phyloP scores from a whole-genome alignment of 1,140 invertebrate species.

The Nasonia longicornis region DNA sequence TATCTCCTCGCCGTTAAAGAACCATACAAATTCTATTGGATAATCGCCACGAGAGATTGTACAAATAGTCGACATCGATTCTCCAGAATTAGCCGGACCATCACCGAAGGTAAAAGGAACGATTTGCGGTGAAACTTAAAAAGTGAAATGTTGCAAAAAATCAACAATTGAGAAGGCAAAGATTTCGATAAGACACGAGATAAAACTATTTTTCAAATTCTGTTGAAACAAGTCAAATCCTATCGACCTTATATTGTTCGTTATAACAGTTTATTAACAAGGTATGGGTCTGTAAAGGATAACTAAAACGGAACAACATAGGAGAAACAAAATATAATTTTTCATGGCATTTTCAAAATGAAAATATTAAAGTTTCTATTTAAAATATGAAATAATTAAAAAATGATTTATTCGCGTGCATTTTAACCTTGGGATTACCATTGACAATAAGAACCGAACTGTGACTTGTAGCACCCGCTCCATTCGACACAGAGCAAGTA shows the following conservation, averaged over 20 bases:
- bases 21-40: conserved; percentile 79
- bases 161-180: too few relatives aligned
- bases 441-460: conserved; percentile 65
- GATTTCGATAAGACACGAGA: too few relatives aligned
- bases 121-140: conserved; percentile 75
- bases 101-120: conserved; percentile 75
- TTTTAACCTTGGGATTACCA: conserved; percentile 13
- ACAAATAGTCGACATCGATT: conserved; percentile 77
- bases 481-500: conserved; percentile 78
- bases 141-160: neutral
- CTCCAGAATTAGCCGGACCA: conserved; percentile 76
- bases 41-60: conserved; percentile 80
- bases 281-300: too few relatives aligned
- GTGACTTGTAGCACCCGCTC: conserved; percentile 75
- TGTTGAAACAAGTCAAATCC: too few relatives aligned
- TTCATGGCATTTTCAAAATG: too few relatives aligned
- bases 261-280: too few relatives aligned
- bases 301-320: too few relatives aligned
- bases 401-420: neutral
- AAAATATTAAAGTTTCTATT: too few relatives aligned
- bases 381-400: neutral
- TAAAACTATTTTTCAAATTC: too few relatives aligned
- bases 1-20: conserved; percentile 70
- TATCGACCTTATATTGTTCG: too few relatives aligned
- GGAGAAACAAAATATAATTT: too few relatives aligned